Evolutionary conservation across 2,888 invertebrate genomes (phyloP), one percentile per base, ranked within the genome.

Genomic region (Ectobius pallidus): DNA sequence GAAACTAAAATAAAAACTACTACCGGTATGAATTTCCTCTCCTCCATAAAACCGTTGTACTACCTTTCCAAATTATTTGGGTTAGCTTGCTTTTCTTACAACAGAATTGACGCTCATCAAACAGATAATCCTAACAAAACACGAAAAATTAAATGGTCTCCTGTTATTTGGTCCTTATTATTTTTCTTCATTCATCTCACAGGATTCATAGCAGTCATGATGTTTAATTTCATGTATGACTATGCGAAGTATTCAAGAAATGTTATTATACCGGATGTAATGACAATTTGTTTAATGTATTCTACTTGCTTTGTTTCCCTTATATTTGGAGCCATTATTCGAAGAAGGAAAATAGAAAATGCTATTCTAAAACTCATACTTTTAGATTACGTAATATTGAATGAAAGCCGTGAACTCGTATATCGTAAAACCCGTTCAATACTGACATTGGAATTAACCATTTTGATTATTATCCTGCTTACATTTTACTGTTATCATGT

Each of bases 401-500:
- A 39, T 1, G 25, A 16, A 42, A 22, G 42, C 14, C 11, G 22
- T 25, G 39, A 42, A 7, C 2, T 9, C 7, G 3, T 63, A 1
- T 63, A 63, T 20, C 6, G 42, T 7, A 63, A 22, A 16, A 63
- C 39, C 1, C 7, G 63, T 7, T 14, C 1, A 14, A 16, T 63
- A 18, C 25, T 63, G 18, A 2, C 25, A 2, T 1, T 63, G 14
- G 16, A 14, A 1, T 16, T 63, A 6, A 16, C 42, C 6, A 1
- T 63, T 1, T 6, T 63, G 4, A 1, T 34, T 3, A 3, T 42
- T 2, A 1, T 63, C 0, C 39, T 63, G 3, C 16, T 63, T 2
- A 7, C 20, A 1, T 63, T 63, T 63, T 63, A 42, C 18, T 63
- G 63, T 25, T 63, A 39, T 42, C 34, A 63, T n/a, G 42, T 63